Percentiles rank a stretch among this genome's conserved stretches.
phyloP scores from a whole-genome alignment of 2,113 vertebrate species.

The Neolamprologus sp. region DNA sequence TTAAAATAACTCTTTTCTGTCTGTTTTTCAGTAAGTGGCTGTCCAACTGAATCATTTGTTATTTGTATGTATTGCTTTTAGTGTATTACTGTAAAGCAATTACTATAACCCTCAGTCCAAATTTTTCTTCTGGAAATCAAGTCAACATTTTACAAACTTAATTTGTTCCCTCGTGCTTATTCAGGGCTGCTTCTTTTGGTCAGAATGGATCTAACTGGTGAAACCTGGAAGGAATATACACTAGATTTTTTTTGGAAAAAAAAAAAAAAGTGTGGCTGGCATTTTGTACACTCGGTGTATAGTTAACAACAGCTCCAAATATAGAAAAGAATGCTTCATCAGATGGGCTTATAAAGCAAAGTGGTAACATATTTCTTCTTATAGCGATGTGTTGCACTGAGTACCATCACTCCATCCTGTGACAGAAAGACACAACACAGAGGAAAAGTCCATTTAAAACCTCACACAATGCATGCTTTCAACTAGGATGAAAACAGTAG shows the following conservation, averaged over 20 bases:
- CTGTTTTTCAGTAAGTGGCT: neutral
- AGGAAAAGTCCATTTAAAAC: neutral
- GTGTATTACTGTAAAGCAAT: neutral
- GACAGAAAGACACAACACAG: neutral
- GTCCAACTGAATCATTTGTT: neutral
- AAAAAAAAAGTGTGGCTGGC: neutral
- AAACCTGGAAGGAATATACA: neutral
- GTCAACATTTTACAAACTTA: neutral
- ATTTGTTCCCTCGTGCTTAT: neutral
- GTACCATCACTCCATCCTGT: slow-evolving; percentile 96
- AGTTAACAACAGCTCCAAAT: neutral
- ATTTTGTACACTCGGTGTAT: slow-evolving; percentile 28
- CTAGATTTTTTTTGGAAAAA: neutral
- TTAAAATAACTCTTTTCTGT: neutral
- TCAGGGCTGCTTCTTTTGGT: neutral
- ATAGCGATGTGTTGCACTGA: slow-evolving; percentile 94
- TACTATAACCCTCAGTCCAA: neutral
- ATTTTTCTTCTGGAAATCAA: neutral
- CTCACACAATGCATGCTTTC: neutral
- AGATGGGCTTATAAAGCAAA: slow-evolving; percentile 78
- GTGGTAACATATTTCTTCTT: slow-evolving; percentile 99
- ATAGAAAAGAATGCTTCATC: slow-evolving; percentile 7
- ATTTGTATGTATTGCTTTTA: neutral
- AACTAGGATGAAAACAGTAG: neutral
- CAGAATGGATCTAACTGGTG: neutral